Conservation (phyloP, 2,113 vertebrate species). For the Oryzias javanicus region DNA sequence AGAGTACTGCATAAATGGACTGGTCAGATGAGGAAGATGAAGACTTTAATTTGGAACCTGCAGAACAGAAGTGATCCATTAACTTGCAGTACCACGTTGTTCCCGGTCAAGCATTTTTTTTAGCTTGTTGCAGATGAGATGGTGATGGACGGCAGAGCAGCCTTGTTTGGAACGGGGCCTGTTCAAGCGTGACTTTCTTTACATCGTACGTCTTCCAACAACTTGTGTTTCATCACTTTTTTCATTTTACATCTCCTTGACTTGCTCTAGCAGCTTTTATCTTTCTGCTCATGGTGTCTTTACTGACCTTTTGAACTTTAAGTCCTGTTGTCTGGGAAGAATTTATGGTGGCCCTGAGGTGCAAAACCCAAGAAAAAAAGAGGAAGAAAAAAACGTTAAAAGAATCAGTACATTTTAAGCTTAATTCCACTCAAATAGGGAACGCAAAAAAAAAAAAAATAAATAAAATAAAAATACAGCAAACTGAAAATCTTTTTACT, state of each 20-base stretch:
- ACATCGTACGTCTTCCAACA: too few relatives aligned
- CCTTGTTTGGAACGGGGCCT: neutral
- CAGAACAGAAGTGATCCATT: slow-evolving; percentile 21
- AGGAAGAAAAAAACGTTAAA: neutral
- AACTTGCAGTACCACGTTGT: slow-evolving; percentile 19
- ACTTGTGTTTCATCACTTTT: neutral
- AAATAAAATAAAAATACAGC: neutral
- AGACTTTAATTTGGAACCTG: neutral
- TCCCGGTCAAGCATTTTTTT: neutral
- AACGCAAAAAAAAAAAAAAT: neutral
- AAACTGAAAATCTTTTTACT: neutral
- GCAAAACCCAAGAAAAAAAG: neutral
- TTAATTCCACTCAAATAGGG: too few relatives aligned
- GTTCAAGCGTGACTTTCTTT: neutral
- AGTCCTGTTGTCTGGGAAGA: neutral
- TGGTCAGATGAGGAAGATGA: neutral
- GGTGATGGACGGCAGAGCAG: slow-evolving; percentile 1
- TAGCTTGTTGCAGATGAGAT: neutral
- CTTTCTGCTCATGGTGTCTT: neutral
- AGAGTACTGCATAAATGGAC: neutral
- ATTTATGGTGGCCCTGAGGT: neutral
- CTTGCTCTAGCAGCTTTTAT: neutral
- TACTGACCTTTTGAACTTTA: neutral
- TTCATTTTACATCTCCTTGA: neutral
- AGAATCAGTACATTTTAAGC: neutral